phyloP scores from a whole-genome alignment of 2,113 vertebrate genomes.

The Nannobrachium achirus region DNA sequence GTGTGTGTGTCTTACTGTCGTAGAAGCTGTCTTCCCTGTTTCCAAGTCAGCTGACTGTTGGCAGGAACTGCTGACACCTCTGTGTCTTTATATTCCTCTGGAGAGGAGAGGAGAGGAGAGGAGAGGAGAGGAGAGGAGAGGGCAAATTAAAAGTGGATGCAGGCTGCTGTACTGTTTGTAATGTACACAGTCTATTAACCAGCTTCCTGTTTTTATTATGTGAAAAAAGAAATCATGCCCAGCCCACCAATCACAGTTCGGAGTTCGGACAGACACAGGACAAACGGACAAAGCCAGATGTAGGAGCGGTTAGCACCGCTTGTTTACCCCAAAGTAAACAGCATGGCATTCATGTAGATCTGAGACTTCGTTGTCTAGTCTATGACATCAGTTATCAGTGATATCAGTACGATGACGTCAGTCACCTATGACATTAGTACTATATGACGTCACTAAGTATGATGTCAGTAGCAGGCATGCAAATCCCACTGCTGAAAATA shows the following conservation, averaged over 20 bases:
- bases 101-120: conserved; percentile 34
- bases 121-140: neutral
- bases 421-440: no score
- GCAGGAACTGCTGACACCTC: conserved; percentile 92
- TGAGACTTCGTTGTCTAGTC: no score
- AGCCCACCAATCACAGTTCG: no score
- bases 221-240: no score
- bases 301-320: neutral
- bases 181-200: neutral
- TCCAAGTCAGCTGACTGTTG: conserved; percentile 98
- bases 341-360: no score
- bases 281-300: neutral
- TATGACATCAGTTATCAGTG: no score
- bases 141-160: neutral
- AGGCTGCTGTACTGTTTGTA: neutral
- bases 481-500: no score
- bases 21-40: conserved; percentile 96
- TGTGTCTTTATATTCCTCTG: conserved; percentile 98
- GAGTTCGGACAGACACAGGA: neutral
- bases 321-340: no score
- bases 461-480: no score
- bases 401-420: no score
- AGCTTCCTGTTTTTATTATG: neutral
- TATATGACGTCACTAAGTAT: no score
- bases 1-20: conserved; percentile 88